phyloP scores from a whole-genome alignment of 1,140 invertebrate species.

The Paraescarpia echinospica region DNA sequence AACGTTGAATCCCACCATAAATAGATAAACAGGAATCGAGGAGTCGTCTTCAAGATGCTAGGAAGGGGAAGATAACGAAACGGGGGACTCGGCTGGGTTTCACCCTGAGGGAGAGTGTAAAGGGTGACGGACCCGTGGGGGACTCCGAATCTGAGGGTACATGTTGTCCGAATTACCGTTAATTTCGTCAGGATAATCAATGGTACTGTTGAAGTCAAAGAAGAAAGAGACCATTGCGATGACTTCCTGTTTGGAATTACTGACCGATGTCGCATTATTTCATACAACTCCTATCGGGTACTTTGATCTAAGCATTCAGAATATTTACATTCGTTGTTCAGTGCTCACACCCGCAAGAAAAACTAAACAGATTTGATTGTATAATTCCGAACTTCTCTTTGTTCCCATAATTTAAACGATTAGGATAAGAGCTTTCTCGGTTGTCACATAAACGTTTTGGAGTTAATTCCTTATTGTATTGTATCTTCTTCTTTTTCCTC shows the following conservation, averaged over 20 bases:
- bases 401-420: too few species aligned
- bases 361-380: too few species aligned
- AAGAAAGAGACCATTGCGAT: not conserved
- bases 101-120: not conserved
- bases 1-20: not conserved
- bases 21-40: not conserved
- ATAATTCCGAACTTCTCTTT: too few species aligned
- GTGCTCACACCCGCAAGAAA: too few species aligned
- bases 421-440: too few species aligned
- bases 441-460: too few species aligned
- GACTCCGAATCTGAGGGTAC: not conserved
- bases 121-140: not conserved
- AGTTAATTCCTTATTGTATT: too few species aligned
- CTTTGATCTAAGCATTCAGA: too few species aligned
- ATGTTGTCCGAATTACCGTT: not conserved
- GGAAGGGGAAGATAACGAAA: not conserved
- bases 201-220: not conserved
- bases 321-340: too few species aligned
- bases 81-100: not conserved
- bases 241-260: not conserved
- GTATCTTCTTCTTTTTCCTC: too few species aligned
- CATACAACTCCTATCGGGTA: too few species aligned
- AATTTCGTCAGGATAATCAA: not conserved
- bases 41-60: not conserved
- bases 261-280: too few species aligned